These are phyloP conservation scores for Trissolcus basalis DNA, from an alignment of 1,140 invertebrate genomes.

Conservation along the genomic window DNA sequence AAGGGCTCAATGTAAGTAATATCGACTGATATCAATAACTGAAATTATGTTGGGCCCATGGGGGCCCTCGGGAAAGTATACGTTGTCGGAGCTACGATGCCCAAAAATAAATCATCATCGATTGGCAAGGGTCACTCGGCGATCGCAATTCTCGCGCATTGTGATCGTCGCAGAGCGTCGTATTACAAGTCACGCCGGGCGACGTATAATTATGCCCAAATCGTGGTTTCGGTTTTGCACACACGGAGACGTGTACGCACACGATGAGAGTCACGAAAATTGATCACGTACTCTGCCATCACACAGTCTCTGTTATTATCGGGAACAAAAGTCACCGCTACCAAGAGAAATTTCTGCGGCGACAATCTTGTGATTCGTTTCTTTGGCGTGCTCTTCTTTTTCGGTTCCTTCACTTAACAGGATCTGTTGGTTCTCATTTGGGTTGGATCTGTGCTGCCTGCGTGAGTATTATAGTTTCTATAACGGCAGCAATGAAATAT, in stretches of 20 bases:
- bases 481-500: no score
- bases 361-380: constrained; percentile 68
- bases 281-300: constrained; percentile 73
- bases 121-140: constrained; percentile 46
- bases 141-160: constrained; percentile 41
- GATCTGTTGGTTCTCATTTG: constrained; percentile 7
- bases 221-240: constrained; percentile 63
- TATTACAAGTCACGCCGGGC: constrained; percentile 31
- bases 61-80: constrained; percentile 48
- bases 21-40: constrained; percentile 44
- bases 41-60: constrained; percentile 28
- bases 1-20: constrained; percentile 15
- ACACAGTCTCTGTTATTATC: constrained; percentile 75
- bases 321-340: constrained; percentile 77
- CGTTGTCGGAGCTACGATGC: constrained; percentile 29
- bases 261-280: constrained; percentile 66
- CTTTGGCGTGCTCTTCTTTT: constrained; percentile 41
- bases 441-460: neutral
- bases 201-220: constrained; percentile 74
- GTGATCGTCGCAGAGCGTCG: constrained; percentile 47
- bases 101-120: constrained; percentile 55
- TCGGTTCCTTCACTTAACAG: constrained; percentile 33
- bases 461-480: neutral
- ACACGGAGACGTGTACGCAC: constrained; percentile 54
- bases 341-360: constrained; percentile 70